Evolutionary conservation across 2,113 vertebrate species (phyloP).

Genomic region (Kobus ellipsiprymnus): DNA sequence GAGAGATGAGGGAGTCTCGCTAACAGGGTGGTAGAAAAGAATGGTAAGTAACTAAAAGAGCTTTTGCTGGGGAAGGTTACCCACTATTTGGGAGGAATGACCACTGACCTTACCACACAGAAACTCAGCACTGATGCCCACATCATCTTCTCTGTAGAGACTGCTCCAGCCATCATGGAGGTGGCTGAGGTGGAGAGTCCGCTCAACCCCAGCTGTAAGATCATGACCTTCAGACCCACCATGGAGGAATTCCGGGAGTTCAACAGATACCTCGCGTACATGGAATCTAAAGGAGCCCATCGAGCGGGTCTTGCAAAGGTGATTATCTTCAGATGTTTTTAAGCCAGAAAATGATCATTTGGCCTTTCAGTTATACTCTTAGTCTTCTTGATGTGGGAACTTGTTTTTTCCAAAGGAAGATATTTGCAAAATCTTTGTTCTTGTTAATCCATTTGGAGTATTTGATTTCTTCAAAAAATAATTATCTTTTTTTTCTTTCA

Average conservation of each 20-base stretch:
- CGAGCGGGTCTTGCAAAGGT: conserved; percentile 97
- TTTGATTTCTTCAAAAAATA: not conserved
- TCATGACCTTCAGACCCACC: conserved; percentile 96
- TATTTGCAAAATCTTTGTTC: not conserved
- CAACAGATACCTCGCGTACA: conserved; percentile 92
- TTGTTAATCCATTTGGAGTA: not conserved
- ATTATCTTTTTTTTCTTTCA: not conserved
- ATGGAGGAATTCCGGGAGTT: conserved; percentile 95
- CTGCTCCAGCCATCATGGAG: conserved; percentile 83
- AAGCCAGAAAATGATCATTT: not conserved
- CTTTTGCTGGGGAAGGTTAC: not conserved
- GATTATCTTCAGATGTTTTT: conserved; percentile 41
- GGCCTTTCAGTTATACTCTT: not conserved
- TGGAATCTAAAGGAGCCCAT: conserved; percentile 97
- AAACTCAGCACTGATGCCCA: not conserved
- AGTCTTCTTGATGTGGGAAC: not conserved
- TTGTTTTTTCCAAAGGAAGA: not conserved
- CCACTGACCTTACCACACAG: not conserved
- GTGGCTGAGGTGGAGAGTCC: conserved; percentile 79
- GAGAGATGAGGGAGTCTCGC: not conserved
- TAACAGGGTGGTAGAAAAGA: not conserved
- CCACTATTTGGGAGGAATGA: not conserved
- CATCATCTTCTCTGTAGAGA: conserved; percentile 46
- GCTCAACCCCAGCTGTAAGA: conserved; percentile 94
- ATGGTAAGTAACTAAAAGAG: not conserved